Evolutionary conservation across 1,140 invertebrate species (phyloP), one percentile per base, ranked within the genome.

Genomic region (Penaeus chinensis): DNA sequence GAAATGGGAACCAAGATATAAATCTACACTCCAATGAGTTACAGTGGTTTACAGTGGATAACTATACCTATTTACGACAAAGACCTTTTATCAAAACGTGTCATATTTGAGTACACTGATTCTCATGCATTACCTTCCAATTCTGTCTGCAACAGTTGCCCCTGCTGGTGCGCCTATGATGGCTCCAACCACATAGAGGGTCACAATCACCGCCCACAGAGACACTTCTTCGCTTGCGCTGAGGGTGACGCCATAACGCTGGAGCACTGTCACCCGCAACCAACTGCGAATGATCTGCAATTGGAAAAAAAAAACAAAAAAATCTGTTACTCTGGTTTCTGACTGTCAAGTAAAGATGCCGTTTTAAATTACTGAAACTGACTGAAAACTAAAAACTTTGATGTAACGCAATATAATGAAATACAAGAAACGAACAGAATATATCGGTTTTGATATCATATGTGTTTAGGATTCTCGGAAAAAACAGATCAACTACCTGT

Each of bases 141-240:
- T n/a, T 18, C 27, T 37, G 22, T 87, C 78, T 37, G 78, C 69
- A 0, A 87, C 22, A 16, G 32, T 22, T 7, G 63, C 66, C 19
- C 85, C 85, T 7, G 63, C 19, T 3, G 79, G 79, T 4, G 78
- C n/a, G 2, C 85, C 85, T 11, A 81, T 37, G 24, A 81, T 74
- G 19, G 78, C 85, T 8, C 85, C 85, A 37, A 62, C 78, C 22
- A 87, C 76, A 37, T 74, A 87, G 24, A 82, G 42, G 2, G 85
- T 71, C 11, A 87, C 85, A 20, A 87, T 74, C 65, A 87, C 65
- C 2, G 85, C 65, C 85, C 85, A 87, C n/a, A 87, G 10, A 27
- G 78, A 76, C 24, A 87, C 47, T 47, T 87, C 85, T 16, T 61
- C 65, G 2, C 32, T 76, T 13, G n/a, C 42, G 0, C 65, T 74